Conservation (phyloP, 2,113 vertebrate genomes). For the Grantiella picta region DNA sequence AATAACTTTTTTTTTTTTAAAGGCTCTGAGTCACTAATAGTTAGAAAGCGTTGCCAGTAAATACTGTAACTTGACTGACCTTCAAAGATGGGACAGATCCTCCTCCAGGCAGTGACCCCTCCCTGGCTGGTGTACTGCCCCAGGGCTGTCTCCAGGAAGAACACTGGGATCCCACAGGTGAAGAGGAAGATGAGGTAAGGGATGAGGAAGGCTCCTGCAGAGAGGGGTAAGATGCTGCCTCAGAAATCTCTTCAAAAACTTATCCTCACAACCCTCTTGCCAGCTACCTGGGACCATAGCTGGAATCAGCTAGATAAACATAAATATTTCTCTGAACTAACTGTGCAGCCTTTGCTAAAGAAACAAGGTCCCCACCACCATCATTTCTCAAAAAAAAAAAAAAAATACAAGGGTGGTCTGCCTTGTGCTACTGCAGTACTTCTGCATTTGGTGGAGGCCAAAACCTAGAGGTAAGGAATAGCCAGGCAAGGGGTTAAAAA, state of each 20-base stretch:
- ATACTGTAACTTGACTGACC: slow-evolving; percentile 67
- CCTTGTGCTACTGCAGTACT: neutral
- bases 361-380: neutral
- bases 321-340: neutral
- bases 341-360: neutral
- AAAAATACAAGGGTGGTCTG: neutral
- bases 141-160: slow-evolving; percentile 88
- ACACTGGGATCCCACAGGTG: slow-evolving; percentile 86
- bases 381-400: neutral
- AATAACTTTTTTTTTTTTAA: neutral
- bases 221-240: neutral
- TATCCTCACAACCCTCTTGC: neutral
- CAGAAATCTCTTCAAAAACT: neutral
- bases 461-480: neutral
- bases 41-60: neutral
- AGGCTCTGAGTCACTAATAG: neutral
- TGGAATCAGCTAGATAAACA: neutral
- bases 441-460: neutral
- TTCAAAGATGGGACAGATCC: slow-evolving; percentile 92
- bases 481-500: neutral
- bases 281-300: neutral
- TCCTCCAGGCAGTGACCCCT: slow-evolving; percentile 89
- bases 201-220: slow-evolving; percentile 88
- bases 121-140: slow-evolving; percentile 93
- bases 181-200: slow-evolving; percentile 91